phyloP scores from a whole-genome alignment of 2,113 vertebrate genomes.

The Coracopsis vasa region DNA sequence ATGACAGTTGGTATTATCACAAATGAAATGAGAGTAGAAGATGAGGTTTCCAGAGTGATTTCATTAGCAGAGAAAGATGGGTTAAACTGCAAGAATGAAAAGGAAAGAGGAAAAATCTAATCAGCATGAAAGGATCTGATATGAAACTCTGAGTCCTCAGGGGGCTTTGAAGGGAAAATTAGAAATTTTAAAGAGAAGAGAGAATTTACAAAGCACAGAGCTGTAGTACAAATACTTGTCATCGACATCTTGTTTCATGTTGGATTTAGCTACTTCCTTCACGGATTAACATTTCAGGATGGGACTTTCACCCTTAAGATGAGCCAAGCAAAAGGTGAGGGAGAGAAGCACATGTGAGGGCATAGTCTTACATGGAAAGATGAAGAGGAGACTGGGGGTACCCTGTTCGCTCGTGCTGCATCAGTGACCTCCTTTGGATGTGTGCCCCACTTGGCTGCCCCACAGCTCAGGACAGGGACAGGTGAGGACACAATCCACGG shows the following conservation, averaged over 20 bases:
- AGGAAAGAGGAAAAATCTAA: background rate
- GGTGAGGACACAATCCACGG: background rate
- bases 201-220: background rate
- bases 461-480: rapidly evolving
- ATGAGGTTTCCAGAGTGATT: background rate
- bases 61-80: background rate
- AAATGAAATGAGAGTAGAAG: background rate
- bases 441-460: rapidly evolving
- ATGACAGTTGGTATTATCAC: background rate
- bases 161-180: background rate
- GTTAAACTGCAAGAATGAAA: background rate
- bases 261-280: background rate
- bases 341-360: background rate
- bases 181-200: background rate
- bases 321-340: background rate
- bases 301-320: background rate
- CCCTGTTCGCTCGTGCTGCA: rapidly evolving
- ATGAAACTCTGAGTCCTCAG: background rate
- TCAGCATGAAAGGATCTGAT: background rate
- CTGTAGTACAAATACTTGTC: background rate
- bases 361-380: background rate
- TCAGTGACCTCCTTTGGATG: no score
- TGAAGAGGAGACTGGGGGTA: background rate
- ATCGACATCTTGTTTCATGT: background rate
- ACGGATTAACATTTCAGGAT: background rate